phyloP scores from a whole-genome alignment of 2,888 invertebrate genomes.

The Eremobia ochroleuca region DNA sequence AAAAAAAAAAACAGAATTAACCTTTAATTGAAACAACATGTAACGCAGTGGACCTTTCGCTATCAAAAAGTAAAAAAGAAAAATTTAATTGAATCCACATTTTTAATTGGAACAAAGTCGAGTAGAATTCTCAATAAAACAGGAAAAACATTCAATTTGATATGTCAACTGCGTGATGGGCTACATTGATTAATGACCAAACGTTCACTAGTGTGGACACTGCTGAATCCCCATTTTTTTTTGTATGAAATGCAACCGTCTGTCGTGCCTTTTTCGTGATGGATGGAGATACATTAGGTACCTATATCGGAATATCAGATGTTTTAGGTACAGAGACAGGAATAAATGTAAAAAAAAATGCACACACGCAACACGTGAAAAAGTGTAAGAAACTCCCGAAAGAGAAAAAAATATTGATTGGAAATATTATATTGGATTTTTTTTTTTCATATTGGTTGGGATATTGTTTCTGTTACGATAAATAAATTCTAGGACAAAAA shows the following conservation, averaged over 20 bases:
- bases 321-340: background rate
- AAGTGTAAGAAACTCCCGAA: background rate
- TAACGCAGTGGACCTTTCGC: background rate
- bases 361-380: no score
- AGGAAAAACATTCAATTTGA: conserved; percentile 59
- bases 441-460: no score
- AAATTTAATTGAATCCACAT: conserved; percentile 2
- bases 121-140: conserved; percentile 45
- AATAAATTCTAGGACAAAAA: background rate
- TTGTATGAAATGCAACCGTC: conserved; percentile 31
- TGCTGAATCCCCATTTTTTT: conserved; percentile 35
- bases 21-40: background rate
- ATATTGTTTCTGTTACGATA: background rate
- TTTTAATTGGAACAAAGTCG: conserved; percentile 47
- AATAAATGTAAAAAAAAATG: background rate
- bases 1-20: background rate
- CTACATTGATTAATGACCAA: conserved; percentile 57
- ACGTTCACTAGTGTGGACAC: conserved; percentile 38
- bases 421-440: no score
- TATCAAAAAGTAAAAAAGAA: background rate
- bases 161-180: conserved; percentile 47
- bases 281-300: conserved; percentile 26
- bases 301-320: conserved; percentile 7
- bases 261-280: conserved; percentile 26
- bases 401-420: background rate